Base-by-base conservation (phyloP, 1,140 invertebrate species). In the Caenorhabditis latens region DNA sequence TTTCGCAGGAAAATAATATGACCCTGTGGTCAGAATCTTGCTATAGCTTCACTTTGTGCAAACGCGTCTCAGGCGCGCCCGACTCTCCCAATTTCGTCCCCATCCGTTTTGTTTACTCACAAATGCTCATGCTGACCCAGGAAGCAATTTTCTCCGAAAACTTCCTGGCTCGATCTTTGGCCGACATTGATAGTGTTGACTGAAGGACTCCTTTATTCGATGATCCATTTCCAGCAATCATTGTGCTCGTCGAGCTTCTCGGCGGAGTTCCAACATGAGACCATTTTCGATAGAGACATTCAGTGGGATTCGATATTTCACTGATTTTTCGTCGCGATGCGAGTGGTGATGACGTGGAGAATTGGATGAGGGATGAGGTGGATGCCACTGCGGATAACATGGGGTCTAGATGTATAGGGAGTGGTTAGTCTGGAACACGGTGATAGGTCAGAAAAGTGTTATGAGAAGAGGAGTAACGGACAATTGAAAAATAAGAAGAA, bases 111-210 rank as follows among this genome's bases (percentile, higher is more conserved):
- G 4, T 5, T 32, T 7, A 79, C 71, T 79, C 21, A 79, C 71
- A 79, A 79, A 79, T 79, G 46, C 71, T 79, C 71, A 79, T 79
- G 71, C 71, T 79, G n/a, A 79, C 71, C 71, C 71, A 79, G 1
- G 71, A 79, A 24, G 71, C 71, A 21, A 79, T 50, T 11, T 79
- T 79, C 46, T 79, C 71, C 6, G 71, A 79, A 46, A 79, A 79
- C 46, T 79, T 79, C 21, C 71, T 48, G 7, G 71, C 71, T 13
- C 71, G 43, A 79, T 79, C 71, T n/a, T 79, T 79, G 21, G 71
- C 71, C 21, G 71, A 79, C 71, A 79, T 79, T 50, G 71, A 79
- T 21, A 79, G 46, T 24, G 71, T 79, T n/a, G 46, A 79, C 24
- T 79, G 71, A 14, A 79, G 71, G 7, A 53, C 46, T 50, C 65